Conservation (phyloP, 2,113 vertebrate genomes). For the Corynorhinus townsendii region DNA sequence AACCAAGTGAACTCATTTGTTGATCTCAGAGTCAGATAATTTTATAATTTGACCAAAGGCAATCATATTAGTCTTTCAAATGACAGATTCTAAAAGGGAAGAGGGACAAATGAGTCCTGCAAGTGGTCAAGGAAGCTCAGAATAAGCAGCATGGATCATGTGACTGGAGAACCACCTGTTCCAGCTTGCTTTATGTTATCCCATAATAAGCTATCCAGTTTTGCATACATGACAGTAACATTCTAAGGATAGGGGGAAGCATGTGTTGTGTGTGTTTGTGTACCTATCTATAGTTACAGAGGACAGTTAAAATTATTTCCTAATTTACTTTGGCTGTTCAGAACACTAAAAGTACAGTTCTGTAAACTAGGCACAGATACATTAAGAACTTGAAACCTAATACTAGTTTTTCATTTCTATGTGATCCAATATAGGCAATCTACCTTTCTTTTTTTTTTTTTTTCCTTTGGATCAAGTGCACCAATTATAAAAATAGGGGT, state of each 20-base stretch:
- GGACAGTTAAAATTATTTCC: background rate
- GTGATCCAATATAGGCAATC: background rate
- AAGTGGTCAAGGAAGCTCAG: background rate
- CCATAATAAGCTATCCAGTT: background rate
- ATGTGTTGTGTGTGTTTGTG: background rate
- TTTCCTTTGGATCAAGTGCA: conserved; percentile 25
- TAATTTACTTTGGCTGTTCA: background rate
- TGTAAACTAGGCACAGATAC: background rate
- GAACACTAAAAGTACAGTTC: background rate
- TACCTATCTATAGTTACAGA: background rate
- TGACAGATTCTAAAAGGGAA: background rate
- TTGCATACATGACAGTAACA: background rate
- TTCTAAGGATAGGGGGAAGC: background rate
- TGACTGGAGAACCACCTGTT: background rate
- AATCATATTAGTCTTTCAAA: background rate
- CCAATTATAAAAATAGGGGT: conserved; percentile 49
- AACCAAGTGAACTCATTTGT: background rate
- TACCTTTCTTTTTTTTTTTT: conserved; percentile 32
- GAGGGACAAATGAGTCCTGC: background rate
- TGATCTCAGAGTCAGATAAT: background rate
- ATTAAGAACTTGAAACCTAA: conserved; percentile 10
- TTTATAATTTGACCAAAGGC: background rate
- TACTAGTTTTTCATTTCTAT: conserved; percentile 7
- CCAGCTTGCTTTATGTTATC: background rate
- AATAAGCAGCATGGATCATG: background rate